A percentile compares a stretch with the other conserved stretches of the same genome.
Evolutionary conservation across 2,113 vertebrate species (phyloP).

Genomic region (Oceanites oceanicus): DNA sequence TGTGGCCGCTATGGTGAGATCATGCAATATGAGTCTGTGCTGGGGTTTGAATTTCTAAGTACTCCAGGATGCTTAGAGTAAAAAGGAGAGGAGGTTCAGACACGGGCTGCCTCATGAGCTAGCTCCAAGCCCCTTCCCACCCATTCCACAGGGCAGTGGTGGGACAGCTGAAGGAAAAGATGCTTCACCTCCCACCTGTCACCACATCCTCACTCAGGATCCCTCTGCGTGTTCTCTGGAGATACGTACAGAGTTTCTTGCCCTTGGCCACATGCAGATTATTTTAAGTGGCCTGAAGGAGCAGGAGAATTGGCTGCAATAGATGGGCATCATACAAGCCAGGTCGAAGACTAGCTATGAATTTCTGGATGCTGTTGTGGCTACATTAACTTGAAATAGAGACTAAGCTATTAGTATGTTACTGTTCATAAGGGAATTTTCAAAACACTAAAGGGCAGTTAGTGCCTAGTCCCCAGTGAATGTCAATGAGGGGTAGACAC

Average conservation of each 20-base stretch:
- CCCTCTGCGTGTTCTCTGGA: not conserved
- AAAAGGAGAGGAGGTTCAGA: not conserved
- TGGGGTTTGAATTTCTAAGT: not conserved
- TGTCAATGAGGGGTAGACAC: not conserved
- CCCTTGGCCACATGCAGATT: not conserved
- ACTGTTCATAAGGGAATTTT: not conserved
- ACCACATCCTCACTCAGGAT: not conserved
- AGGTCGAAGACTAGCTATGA: not conserved
- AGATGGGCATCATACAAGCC: not conserved
- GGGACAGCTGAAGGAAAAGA: not conserved
- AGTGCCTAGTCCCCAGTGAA: not conserved
- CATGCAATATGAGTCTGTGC: rapidly evolving
- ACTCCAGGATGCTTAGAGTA: not conserved
- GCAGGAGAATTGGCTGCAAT: not conserved
- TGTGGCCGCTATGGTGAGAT: not conserved
- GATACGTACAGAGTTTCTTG: not conserved
- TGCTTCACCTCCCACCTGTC: not conserved
- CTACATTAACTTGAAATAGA: not conserved
- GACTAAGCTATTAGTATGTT: not conserved
- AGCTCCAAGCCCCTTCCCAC: not conserved
- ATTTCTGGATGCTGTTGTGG: not conserved
- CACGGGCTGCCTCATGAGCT: rapidly evolving
- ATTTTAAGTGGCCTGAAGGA: not conserved
- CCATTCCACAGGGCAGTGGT: not conserved
- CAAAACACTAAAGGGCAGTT: not conserved